Evolutionary conservation across 53 echinoderm and acorn worm species (phyloP), one percentile per base, ranked within the genome.

Genomic region (Stichopus horrens): DNA sequence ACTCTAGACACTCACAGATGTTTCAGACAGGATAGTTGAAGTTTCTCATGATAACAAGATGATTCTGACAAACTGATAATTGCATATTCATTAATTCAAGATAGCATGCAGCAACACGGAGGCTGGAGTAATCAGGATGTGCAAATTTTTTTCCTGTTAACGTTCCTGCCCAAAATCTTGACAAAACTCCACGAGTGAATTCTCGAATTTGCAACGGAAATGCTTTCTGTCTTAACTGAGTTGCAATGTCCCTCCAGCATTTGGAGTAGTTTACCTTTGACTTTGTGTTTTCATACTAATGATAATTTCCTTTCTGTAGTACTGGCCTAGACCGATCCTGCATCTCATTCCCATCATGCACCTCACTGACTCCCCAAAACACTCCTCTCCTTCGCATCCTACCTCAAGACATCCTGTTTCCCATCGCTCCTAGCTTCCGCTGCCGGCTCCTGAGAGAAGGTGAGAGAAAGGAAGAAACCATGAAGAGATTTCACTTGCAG

Each of bases 371-470:
- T 21, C 20, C 8, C 18, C n/a, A 67, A 11, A 52, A 18, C 16
- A 78, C 21, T 37, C 14, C 51, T 78, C 37, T 79, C 11, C 8
- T 20, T 9, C 4, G 2, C 16, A 14, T 54, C 56, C 23, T 9
- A 5, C 52, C n/a, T 63, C 65, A 67, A 37, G 65, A 85, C 85
- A 67, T 66, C 85, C 85, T 63, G 85, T 85, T 85, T 5, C 85
- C 85, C 85, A 85, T 68, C 4, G 67, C 52, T 52, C 85, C 85
- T 8, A 85, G 52, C 66, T 85, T 85, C 51, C 85, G 21, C 52
- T 85, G 85, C 52, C 85, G 23, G 66, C 66, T 85, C 85, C 85
- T 85, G 65, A 4, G 23, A 37, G 37, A 37, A 37, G 37, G 37
- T 2, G 37, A 37, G 37, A 37, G 37, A 37, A 52, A 37, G 21